A percentile compares a stretch with the other conserved stretches of the same genome.
These are phyloP conservation scores for Illadopsis cleaveri DNA, from an alignment of 2,113 vertebrate genomes.

Conservation along the genomic window DNA sequence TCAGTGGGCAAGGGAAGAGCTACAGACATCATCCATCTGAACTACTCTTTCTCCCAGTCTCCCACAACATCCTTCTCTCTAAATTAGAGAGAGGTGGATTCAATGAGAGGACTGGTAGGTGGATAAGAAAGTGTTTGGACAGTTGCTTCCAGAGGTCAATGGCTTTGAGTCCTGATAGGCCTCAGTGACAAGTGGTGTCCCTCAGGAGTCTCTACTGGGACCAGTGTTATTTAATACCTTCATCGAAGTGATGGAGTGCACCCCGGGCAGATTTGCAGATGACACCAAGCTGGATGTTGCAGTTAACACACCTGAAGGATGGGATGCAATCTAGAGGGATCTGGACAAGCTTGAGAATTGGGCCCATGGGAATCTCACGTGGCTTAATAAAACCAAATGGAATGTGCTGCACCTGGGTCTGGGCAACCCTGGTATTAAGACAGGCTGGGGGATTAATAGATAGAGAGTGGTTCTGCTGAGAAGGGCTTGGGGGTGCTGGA, in stretches of 20 bases:
- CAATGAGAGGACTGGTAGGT: neutral
- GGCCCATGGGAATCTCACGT: neutral
- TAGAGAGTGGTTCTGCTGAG: neutral
- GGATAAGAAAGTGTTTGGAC: neutral
- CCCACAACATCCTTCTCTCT: neutral
- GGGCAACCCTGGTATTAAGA: accelerated
- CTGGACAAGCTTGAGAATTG: neutral
- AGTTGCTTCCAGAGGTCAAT: neutral
- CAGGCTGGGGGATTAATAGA: neutral
- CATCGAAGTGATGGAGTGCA: neutral
- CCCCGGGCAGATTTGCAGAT: neutral
- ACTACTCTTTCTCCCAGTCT: neutral
- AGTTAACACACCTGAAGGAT: neutral
- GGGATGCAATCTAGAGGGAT: neutral
- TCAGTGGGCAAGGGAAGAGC: neutral
- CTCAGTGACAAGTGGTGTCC: neutral
- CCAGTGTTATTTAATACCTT: neutral
- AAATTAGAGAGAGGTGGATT: neutral
- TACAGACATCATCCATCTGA: neutral
- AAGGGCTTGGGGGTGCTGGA: neutral
- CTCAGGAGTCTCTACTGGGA: neutral
- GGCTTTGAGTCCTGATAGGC: neutral
- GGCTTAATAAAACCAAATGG: neutral
- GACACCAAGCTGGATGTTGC: neutral
- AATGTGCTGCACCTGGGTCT: neutral